Evolutionary conservation across 2,888 invertebrate species (phyloP), one percentile per base, ranked within the genome.

Genomic region (Callinectes sapidus): DNA sequence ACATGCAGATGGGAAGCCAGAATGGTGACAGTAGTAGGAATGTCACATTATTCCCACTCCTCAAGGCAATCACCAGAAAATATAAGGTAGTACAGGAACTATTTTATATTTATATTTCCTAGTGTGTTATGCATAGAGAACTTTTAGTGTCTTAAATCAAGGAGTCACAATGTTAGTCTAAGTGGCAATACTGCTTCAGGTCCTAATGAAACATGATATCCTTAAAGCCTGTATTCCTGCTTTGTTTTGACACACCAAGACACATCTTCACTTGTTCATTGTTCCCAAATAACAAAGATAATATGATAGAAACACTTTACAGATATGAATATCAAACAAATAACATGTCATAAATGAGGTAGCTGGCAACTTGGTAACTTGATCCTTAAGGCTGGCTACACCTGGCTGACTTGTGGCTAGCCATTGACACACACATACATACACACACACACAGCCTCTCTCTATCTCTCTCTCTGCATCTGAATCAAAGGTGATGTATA

Each of bases 361-460:
- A 35, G 35, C 32, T 81, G 81, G 81, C 81, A 81, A 81, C 81
- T 35, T 10, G 2, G 81, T 81, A 81, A 81, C 16, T 81, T 35
- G 35, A 81, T 81, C 32, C 81, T 81, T 35, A 35, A 81, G 81
- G 81, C 35, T 81, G 35, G 35, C 81, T n/a, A 81, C 81, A 81
- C 81, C 81, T 81, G 81, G 16, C 81, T 81, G 35, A 14, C 5
- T 32, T 81, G 81, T 35, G 81, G 81, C 81, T 81, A 81, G 71
- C 81, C 81, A n/a, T 32, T 81, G 35, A 81, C 13, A 81, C 35
- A 81, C 81, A 77, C 71, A 77, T 32, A 77, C 71, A 77, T 32
- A 77, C 71, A 77, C 71, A 77, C 71, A 77, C 71, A 77, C 71
- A 77, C 71, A 77, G 28, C 54, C 87, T 87, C 48, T 87, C 87